Percentiles rank a stretch among this genome's conserved stretches.
phyloP scores from a whole-genome alignment of 2,113 vertebrate species.

The Neodontobutis hainanensis region DNA sequence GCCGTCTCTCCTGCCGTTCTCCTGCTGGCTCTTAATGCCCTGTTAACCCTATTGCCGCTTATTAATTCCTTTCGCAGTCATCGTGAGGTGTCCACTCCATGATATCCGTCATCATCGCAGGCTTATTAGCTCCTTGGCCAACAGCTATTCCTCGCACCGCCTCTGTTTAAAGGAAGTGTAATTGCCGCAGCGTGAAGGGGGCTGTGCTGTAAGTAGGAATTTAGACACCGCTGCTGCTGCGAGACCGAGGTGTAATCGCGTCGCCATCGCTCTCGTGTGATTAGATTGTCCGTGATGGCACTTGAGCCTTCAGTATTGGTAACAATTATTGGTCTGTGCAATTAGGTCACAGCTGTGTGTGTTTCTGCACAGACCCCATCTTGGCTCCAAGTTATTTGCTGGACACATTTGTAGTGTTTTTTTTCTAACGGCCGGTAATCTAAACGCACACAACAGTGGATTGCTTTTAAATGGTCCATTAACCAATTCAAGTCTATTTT shows the following conservation, averaged over 20 bases:
- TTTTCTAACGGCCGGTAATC: slow-evolving; percentile 7
- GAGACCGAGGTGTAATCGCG: slow-evolving; percentile 29
- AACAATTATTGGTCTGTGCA: slow-evolving; percentile 21
- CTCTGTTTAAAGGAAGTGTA: slow-evolving; percentile 65
- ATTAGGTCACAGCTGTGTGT: slow-evolving; percentile 37
- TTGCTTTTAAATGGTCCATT: slow-evolving; percentile 4
- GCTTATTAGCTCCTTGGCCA: slow-evolving; percentile 78
- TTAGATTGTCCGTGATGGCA: slow-evolving; percentile 9
- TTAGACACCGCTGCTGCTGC: slow-evolving; percentile 35
- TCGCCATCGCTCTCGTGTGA: slow-evolving; percentile 33
- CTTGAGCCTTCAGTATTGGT: slow-evolving; percentile 23
- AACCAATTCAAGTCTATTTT: not conserved
- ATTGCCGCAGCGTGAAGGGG: slow-evolving; percentile 38
- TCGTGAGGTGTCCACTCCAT: slow-evolving; percentile 80
- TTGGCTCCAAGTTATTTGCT: slow-evolving; percentile 20
- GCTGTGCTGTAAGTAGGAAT: slow-evolving; percentile 39
- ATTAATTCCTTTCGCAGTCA: slow-evolving; percentile 98
- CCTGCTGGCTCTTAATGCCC: slow-evolving; percentile 98
- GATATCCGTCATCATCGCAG: slow-evolving; percentile 90
- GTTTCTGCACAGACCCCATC: slow-evolving; percentile 17
- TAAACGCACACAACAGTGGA: not conserved
- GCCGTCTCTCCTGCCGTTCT: slow-evolving; percentile 93
- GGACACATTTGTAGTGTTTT: slow-evolving; percentile 18
- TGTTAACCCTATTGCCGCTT: slow-evolving; percentile 99
- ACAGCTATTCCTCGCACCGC: slow-evolving; percentile 61